phyloP scores from a whole-genome alignment of 1,140 invertebrate genomes.

The Magallana angulata region DNA sequence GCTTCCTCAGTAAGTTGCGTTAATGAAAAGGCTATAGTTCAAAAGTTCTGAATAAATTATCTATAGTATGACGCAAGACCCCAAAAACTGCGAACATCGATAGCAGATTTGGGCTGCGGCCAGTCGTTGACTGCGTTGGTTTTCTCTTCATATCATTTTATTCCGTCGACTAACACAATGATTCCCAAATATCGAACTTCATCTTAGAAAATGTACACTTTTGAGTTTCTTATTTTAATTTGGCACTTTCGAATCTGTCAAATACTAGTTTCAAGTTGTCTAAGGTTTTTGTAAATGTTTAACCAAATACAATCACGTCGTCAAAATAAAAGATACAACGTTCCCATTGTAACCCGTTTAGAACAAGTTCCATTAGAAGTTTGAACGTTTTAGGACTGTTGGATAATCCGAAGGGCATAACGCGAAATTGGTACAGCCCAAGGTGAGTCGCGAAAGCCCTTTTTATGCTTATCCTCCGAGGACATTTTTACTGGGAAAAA shows the following conservation, averaged over 20 bases:
- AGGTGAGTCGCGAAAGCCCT: slow-evolving; percentile 42
- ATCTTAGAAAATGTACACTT: too few relatives aligned
- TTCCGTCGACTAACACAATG: too few relatives aligned
- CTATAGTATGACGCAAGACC: slow-evolving; percentile 57
- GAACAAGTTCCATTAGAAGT: slow-evolving; percentile 64
- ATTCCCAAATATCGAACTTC: too few relatives aligned
- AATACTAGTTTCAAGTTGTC: too few relatives aligned
- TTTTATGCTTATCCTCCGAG: background rate
- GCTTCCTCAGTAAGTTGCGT: slow-evolving; percentile 42
- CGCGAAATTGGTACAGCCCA: slow-evolving; percentile 47
- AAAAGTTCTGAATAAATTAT: slow-evolving; percentile 57
- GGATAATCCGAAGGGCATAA: slow-evolving; percentile 55
- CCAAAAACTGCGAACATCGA: slow-evolving; percentile 53
- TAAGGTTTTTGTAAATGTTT: too few relatives aligned
- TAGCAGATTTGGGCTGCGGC: slow-evolving; percentile 63
- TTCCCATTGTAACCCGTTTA: too few relatives aligned
- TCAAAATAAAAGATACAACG: too few relatives aligned
- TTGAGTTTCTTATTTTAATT: too few relatives aligned
- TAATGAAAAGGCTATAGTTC: slow-evolving; percentile 50
- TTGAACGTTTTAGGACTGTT: slow-evolving; percentile 68
- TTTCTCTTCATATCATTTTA: slow-evolving; percentile 54
- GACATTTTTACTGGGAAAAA: too few relatives aligned
- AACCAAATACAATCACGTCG: too few relatives aligned
- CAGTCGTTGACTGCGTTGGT: slow-evolving; percentile 62
- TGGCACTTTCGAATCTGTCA: too few relatives aligned